These are phyloP conservation scores for Muntiacus muntjak DNA, from an alignment of 2,113 vertebrate genomes.

Conservation along the genomic window DNA sequence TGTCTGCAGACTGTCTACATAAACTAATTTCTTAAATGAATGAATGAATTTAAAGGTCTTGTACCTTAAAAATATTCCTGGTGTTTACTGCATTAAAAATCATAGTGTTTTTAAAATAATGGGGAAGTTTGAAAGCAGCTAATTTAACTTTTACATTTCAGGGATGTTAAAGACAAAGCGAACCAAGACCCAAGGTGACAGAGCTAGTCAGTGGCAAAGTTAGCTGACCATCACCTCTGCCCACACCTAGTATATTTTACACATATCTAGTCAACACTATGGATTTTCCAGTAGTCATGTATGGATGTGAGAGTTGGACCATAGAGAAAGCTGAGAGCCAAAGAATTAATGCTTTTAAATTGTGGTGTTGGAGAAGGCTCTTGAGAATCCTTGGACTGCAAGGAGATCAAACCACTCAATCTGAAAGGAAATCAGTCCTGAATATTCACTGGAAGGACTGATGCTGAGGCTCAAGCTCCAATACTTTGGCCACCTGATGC, in stretches of 20 bases:
- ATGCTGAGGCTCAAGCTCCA: neutral
- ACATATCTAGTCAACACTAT: neutral
- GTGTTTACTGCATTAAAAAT: neutral
- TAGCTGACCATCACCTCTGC: neutral
- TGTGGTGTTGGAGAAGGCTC: neutral
- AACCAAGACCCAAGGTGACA: neutral
- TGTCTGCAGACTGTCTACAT: neutral
- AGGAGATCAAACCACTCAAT: neutral
- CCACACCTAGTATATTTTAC: neutral
- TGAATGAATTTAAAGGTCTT: neutral
- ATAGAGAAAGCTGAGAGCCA: neutral
- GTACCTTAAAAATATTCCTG: neutral
- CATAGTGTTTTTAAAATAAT: neutral
- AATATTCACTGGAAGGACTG: neutral
- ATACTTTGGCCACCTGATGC: neutral
- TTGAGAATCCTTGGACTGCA: neutral
- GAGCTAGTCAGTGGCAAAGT: neutral
- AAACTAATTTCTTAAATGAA: neutral
- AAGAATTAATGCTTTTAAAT: neutral
- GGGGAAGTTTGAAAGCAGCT: neutral
- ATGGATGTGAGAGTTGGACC: neutral
- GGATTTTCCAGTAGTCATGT: neutral
- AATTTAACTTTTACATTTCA: neutral
- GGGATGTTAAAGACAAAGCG: neutral
- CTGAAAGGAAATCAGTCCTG: neutral